phyloP scores from a whole-genome alignment of 2,797 vertebrate genomes.

The Amblyraja radiata region DNA sequence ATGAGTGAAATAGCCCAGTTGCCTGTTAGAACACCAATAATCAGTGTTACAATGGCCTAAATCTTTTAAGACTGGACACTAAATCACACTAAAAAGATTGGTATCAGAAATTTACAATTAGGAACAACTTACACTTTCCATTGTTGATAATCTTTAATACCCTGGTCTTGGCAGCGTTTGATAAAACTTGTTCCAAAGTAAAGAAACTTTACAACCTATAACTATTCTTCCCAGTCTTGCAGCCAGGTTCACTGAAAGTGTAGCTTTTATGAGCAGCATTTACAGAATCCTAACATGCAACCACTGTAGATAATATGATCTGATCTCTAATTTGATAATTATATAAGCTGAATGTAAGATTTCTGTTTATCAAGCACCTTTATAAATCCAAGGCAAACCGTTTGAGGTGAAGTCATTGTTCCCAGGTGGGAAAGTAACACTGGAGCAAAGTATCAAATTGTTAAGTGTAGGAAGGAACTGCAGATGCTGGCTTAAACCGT shows the following conservation, averaged over 20 bases:
- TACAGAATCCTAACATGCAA: not conserved
- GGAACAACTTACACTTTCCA: conserved; percentile 10
- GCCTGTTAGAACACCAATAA: not conserved
- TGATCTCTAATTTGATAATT: not conserved
- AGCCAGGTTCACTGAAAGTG: not conserved
- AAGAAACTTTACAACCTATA: not conserved
- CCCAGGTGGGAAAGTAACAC: not conserved
- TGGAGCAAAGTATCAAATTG: not conserved
- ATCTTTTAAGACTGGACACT: not conserved
- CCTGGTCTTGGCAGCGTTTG: not conserved
- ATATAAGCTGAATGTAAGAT: not conserved
- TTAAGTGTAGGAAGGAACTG: no score
- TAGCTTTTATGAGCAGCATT: not conserved
- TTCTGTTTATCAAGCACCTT: not conserved
- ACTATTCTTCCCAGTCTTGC: conserved; percentile 11
- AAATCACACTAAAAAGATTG: not conserved
- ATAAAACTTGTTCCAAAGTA: conserved; percentile 18
- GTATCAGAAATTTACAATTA: not conserved
- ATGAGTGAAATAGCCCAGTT: not conserved
- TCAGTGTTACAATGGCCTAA: not conserved
- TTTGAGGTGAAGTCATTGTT: not conserved
- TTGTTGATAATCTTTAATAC: conserved; percentile 16
- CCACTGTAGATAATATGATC: not conserved
- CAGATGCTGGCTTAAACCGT: no score
- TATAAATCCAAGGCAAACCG: not conserved